Conservation (phyloP, 2,113 vertebrate species). For the Malurus cyaneus region DNA sequence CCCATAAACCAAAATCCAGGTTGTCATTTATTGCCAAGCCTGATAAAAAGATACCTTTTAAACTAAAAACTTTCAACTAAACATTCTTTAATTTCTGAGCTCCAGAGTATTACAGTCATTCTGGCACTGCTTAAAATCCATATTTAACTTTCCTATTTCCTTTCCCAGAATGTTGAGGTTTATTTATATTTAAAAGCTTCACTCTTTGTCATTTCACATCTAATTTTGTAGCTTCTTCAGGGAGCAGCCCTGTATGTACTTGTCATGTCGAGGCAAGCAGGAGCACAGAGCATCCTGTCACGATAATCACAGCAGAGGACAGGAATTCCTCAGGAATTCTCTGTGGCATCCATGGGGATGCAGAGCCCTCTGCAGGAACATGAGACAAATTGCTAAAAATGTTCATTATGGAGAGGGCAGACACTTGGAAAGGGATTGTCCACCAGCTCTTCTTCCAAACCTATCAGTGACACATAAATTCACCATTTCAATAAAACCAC, state of each 20-base stretch:
- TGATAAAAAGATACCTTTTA: neutral
- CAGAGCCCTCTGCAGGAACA: conserved; percentile 54
- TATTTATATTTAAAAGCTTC: neutral
- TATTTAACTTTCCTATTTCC: neutral
- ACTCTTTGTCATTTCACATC: neutral
- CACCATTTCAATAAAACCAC: neutral
- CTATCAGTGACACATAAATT: neutral
- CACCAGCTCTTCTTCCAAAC: neutral
- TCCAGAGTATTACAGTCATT: neutral
- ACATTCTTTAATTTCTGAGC: neutral
- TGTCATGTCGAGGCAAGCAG: neutral
- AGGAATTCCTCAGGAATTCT: neutral
- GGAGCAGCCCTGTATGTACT: neutral
- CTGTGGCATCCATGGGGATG: neutral
- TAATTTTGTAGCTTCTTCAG: neutral
- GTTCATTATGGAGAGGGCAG: neutral
- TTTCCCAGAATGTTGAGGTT: neutral
- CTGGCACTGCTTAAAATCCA: neutral
- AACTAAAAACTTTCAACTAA: neutral
- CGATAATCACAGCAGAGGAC: neutral
- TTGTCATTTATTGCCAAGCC: neutral
- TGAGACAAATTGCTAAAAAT: neutral
- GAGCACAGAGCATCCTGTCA: neutral
- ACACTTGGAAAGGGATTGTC: neutral
- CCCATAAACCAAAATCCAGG: neutral